Conservation (phyloP, 2,888 invertebrate genomes). For the Lasioglossum morio region DNA sequence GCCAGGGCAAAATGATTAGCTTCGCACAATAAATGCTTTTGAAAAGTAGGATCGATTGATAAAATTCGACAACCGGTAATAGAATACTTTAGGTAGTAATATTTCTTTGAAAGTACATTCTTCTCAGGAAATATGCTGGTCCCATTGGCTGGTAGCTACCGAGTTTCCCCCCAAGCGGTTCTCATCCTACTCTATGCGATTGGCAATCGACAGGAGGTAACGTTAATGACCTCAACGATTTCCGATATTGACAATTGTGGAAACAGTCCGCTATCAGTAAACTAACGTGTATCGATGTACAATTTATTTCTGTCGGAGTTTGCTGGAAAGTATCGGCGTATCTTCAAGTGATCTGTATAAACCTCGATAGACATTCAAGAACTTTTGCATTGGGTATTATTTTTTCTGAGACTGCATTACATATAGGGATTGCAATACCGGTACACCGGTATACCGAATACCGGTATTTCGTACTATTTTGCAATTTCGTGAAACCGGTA, state of each 20-base stretch:
- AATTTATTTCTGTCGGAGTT: neutral
- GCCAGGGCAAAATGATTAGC: constrained; percentile 34
- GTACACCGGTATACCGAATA: too few relatives aligned
- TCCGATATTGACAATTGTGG: constrained; percentile 12
- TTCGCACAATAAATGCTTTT: constrained; percentile 44
- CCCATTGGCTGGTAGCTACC: neutral
- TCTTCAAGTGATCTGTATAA: neutral
- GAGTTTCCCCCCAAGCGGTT: neutral
- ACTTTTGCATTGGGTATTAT: neutral
- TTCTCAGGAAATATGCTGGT: constrained; percentile 23
- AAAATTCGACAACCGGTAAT: constrained; percentile 33
- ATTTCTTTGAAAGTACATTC: constrained; percentile 34
- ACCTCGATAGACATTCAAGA: neutral
- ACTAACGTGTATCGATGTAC: constrained; percentile 10
- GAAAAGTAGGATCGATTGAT: constrained; percentile 7
- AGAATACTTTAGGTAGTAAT: constrained; percentile 41
- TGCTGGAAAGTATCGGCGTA: neutral
- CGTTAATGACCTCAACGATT: constrained; percentile 39
- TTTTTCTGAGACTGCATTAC: too few relatives aligned
- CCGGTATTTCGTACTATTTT: too few relatives aligned
- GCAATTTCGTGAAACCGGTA: too few relatives aligned
- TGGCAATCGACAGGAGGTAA: constrained; percentile 37
- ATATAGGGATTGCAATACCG: too few relatives aligned
- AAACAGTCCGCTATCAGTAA: constrained; percentile 7
- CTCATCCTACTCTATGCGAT: neutral